Evolutionary conservation across 2,797 vertebrate genomes (phyloP).

Genomic region (Decapterus maruadsi): DNA sequence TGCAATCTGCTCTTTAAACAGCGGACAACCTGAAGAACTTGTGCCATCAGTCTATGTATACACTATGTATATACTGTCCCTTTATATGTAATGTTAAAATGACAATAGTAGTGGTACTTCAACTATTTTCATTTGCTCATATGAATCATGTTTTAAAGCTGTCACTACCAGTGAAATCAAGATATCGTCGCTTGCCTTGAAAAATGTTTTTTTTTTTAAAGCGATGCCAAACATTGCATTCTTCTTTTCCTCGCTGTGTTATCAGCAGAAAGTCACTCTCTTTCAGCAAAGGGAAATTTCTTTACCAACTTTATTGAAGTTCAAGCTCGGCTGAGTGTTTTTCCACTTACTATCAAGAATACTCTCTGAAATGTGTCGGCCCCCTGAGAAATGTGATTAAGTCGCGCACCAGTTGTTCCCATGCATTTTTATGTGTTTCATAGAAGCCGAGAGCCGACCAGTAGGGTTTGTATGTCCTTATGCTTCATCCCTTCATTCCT

Average conservation of each 20-base stretch:
- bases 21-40: neutral
- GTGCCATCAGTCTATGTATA: neutral
- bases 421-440: conserved; percentile 39
- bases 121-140: neutral
- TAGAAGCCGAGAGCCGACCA: conserved; percentile 33
- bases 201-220: too few species aligned
- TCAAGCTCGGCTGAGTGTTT: conserved; percentile 45
- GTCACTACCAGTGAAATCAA: neutral
- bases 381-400: conserved; percentile 55
- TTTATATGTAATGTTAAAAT: neutral
- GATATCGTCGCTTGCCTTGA: neutral
- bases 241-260: conserved; percentile 1
- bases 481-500: conserved; percentile 29
- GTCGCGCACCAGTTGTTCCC: conserved; percentile 32
- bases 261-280: conserved; percentile 20
- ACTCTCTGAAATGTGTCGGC: conserved; percentile 43
- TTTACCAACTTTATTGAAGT: conserved; percentile 43
- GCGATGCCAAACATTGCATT: neutral
- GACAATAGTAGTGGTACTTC: neutral
- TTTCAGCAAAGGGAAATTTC: conserved; percentile 34
- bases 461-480: conserved; percentile 28
- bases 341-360: conserved; percentile 41
- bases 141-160: too few species aligned
- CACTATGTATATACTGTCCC: neutral
- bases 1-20: too few species aligned